A percentile compares a stretch with the other conserved stretches of the same genome.
Evolutionary conservation across 2,888 invertebrate species (phyloP).

Genomic region (Apomyelois bistriatella): DNA sequence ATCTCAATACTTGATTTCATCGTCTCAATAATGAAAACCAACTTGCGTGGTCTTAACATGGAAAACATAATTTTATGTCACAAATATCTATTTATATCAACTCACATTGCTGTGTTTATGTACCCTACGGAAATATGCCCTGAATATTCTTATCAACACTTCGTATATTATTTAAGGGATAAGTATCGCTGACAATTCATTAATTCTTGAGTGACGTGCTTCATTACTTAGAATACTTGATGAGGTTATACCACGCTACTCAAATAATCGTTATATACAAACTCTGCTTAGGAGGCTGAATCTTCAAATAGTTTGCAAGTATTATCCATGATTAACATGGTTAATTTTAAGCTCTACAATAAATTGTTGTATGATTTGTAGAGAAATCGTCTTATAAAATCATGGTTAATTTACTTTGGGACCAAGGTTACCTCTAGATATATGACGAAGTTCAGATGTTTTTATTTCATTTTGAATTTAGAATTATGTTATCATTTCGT

Average conservation of each 20-base stretch:
- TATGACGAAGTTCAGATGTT: no score
- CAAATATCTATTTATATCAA: conserved; percentile 20
- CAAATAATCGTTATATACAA: conserved; percentile 29
- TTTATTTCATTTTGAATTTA: no score
- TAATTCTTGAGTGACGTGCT: conserved; percentile 35
- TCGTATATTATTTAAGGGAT: conserved; percentile 32
- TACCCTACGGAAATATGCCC: background rate
- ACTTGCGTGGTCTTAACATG: background rate
- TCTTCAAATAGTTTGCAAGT: conserved; percentile 1
- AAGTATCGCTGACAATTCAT: conserved; percentile 38
- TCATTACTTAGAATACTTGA: conserved; percentile 30
- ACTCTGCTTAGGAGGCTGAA: background rate
- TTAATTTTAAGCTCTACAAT: background rate
- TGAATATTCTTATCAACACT: conserved; percentile 32
- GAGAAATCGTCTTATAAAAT: no score
- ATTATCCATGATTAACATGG: background rate
- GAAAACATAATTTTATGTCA: background rate
- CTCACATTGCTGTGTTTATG: background rate
- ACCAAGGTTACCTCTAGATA: no score
- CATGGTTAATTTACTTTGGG: no score
- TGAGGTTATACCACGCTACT: conserved; percentile 25
- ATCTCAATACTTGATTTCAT: conserved; percentile 1
- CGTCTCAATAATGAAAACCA: background rate
- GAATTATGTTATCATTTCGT: no score
- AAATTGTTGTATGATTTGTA: background rate